Evolutionary conservation across 1,140 invertebrate species (phyloP), one percentile per base, ranked within the genome.

Genomic region (Leptopilina boulardi): DNA sequence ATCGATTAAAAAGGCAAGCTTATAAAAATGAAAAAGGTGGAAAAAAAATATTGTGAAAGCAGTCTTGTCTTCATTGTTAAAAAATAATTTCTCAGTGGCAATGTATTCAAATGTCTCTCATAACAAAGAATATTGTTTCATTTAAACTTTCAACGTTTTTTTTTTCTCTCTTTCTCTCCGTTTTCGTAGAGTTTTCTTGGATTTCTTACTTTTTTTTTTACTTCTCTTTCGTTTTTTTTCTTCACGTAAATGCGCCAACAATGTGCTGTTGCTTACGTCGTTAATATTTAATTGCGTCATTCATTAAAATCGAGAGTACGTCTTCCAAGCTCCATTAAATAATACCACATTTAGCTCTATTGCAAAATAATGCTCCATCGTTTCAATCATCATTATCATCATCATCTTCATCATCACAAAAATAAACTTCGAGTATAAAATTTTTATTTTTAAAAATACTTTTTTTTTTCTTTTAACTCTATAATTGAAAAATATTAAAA

Each of bases 291-390:
- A 47, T 47, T 47, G 44, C 44, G 15, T n/a, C 44, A 47, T 59
- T 59, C 54, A 59, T 59, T 59, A 59, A 59, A 59, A 59, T 59
- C 21, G 21, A 59, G 21, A 59, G 21, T 59, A 59, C 19, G 54
- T 11, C 54, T 26, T 11, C 23, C 10, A 59, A 59, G 18, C 54
- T 26, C 2, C 54, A 59, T 59, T 59, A 26, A 26, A 47, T 66
- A 26, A 54, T 71, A 19, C 47, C 42, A 41, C 75, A n/a, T n/a
- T 74, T 21, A 73, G 19, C 42, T 72, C 70, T 76, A 56, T 79
- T 77, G 73, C 75, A 71, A 38, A 41, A 74, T 56, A 75, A 75
- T 74, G 77, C 77, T n/a, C 30, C 70, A 75, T 70, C 71, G 75
- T 71, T 59, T 73, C 56, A 56, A 76, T 71, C 71, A 26, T 13